phyloP scores from a whole-genome alignment of 2,888 invertebrate species.

The Drosophila vallismaia region DNA sequence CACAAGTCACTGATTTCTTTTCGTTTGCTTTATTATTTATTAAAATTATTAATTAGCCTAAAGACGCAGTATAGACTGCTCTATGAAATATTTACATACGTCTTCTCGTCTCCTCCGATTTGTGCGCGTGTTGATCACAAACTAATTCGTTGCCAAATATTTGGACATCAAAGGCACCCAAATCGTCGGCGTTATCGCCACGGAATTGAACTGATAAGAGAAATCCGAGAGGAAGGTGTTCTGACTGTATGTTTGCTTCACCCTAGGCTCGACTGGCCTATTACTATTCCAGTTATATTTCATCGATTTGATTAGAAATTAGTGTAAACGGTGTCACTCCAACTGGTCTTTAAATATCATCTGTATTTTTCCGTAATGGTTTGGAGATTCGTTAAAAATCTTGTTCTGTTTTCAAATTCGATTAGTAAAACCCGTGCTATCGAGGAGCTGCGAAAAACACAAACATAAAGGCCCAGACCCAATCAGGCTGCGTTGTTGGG shows the following conservation, averaged over 20 bases:
- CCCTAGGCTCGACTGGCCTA: constrained; percentile 21
- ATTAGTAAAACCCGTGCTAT: constrained; percentile 19
- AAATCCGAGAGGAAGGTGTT: constrained; percentile 27
- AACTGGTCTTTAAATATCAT: constrained; percentile 16
- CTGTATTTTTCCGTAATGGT: constrained; percentile 34
- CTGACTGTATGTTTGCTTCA: constrained; percentile 12
- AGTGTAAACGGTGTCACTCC: constrained; percentile 30
- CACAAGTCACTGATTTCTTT: constrained; percentile 18
- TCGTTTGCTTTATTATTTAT: constrained; percentile 29
- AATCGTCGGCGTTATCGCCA: constrained; percentile 34
- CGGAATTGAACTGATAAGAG: constrained; percentile 55
- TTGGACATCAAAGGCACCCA: constrained; percentile 24
- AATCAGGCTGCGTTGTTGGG: constrained; percentile 39
- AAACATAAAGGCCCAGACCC: constrained; percentile 38
- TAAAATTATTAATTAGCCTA: constrained; percentile 22
- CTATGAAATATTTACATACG: constrained; percentile 44
- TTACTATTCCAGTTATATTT: constrained; percentile 1
- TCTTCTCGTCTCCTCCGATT: constrained; percentile 40
- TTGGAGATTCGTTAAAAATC: constrained; percentile 1
- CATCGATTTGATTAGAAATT: constrained; percentile 25
- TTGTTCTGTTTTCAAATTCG: constrained; percentile 13
- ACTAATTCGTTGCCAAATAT: constrained; percentile 56
- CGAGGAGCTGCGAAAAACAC: constrained; percentile 39
- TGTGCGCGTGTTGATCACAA: constrained; percentile 32
- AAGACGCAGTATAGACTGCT: constrained; percentile 13